Percentiles rank a stretch among this genome's conserved stretches.
These are phyloP conservation scores for Dromius quadrimaculatus DNA, from an alignment of 2,888 invertebrate genomes.

Conservation along the genomic window DNA sequence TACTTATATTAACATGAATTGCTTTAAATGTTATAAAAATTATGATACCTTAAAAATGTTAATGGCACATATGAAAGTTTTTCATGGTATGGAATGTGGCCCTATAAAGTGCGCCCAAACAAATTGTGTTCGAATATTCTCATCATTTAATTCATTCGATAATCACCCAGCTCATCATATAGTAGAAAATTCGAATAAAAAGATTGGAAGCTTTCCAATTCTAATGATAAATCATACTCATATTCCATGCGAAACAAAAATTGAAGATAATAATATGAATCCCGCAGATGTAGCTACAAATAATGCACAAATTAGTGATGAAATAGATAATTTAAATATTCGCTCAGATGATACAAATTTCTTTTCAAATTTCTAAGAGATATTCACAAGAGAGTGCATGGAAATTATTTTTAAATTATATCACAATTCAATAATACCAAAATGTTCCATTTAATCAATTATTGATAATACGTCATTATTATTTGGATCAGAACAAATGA, in stretches of 20 bases:
- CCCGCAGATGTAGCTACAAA: background rate
- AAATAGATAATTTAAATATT: too few relatives aligned
- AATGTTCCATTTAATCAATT: background rate
- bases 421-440: background rate
- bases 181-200: constrained; percentile 6
- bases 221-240: background rate
- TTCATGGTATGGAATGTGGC: background rate
- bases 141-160: background rate
- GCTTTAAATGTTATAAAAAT: constrained; percentile 3
- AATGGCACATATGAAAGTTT: constrained; percentile 10
- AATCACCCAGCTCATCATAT: background rate
- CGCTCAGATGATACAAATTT: background rate
- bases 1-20: constrained; percentile 15
- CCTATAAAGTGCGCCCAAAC: constrained; percentile 1
- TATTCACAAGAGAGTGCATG: background rate
- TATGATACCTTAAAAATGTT: constrained; percentile 4
- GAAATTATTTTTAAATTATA: background rate
- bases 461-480: constrained; percentile 1
- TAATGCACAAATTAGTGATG: too few relatives aligned
- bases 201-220: background rate
- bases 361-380: background rate
- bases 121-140: constrained; percentile 3
- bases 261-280: background rate
- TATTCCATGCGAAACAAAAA: background rate
- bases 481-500: background rate